Evolutionary conservation across 2,888 invertebrate species (phyloP), one percentile per base, ranked within the genome.

Genomic region (Caenorhabditis sp.): DNA sequence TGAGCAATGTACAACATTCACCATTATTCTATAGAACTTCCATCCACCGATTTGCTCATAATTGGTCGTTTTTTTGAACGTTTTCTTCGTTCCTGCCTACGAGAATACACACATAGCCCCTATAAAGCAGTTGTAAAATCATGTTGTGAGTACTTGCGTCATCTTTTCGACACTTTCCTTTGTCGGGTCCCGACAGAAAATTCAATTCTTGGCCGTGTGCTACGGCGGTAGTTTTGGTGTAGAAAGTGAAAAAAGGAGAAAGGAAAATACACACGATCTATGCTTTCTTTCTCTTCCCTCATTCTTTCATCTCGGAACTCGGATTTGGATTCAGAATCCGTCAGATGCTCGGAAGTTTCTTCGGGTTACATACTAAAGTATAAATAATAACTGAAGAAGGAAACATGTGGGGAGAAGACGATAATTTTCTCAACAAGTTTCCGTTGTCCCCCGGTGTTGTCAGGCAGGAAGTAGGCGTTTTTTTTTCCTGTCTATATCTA

Each of bases 391-490:
- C 16, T 35, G 38, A 14, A 54, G 68, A 38, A 22, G 59, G 14
- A 72, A 41, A 70, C 14, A 26, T 19, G 31, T 58, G n/a, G 59
- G 16, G 44, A 44, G 16, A 14, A 14, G 58, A 63, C 63, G 16
- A 64, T 74, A 41, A 75, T 75, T 75, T 51, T 75, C 74, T 75
- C 64, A 66, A 66, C 28, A 66, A 66, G 66, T 66, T 75, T 75
- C 74, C 74, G 74, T 68, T 38, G 54, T 54, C 38, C 49, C 31
- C 19, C 31, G 49, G 49, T 66, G 47, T 54, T 54, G 31, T 49
- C 66, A 14, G 22, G 54, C 38, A 68, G 38, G 54, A 68, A 68
- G 14, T 38, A 24, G 24, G 38, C 16, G 35, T 54, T 49, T 66
- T 66, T 66, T 38, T 31, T 59, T 59, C n/a, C n/a, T n/a, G 59